phyloP scores from a whole-genome alignment of 2,797 vertebrate genomes.

The Tinamus major region DNA sequence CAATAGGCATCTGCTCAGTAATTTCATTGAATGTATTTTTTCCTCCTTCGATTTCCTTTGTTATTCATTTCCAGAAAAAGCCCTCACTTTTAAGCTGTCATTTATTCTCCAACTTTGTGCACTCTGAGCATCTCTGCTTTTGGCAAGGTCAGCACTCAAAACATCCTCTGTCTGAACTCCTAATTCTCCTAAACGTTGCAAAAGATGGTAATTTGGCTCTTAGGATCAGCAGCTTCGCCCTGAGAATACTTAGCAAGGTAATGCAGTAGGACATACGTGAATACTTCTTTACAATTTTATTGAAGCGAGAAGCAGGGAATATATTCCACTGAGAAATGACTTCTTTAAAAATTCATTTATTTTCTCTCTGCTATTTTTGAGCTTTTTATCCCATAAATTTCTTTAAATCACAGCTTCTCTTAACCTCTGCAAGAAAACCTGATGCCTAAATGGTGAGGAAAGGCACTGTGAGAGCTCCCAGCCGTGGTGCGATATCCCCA shows the following conservation, averaged over 20 bases:
- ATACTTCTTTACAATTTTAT: conserved; percentile 54
- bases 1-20: too few relatives aligned
- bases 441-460: conserved; percentile 15
- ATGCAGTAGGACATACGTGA: not conserved
- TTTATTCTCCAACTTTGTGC: not conserved
- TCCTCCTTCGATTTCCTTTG: too few relatives aligned
- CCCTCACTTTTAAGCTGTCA: conserved; percentile 14
- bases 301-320: conserved; percentile 25
- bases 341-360: not conserved
- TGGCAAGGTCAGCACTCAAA: conserved; percentile 44
- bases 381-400: conserved; percentile 30
- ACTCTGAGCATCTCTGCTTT: conserved; percentile 11
- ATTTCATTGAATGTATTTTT: too few relatives aligned
- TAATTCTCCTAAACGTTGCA: conserved; percentile 34
- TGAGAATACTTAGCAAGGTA: conserved; percentile 40
- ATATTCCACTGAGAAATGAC: conserved; percentile 19
- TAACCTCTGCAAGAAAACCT: conserved; percentile 21
- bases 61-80: too few relatives aligned
- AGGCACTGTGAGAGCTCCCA: not conserved
- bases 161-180: conserved; percentile 45
- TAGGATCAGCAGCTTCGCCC: conserved; percentile 32
- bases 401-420: conserved; percentile 47
- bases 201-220: conserved; percentile 28
- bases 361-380: not conserved
- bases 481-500: not conserved